Base-by-base conservation (phyloP, 2,888 invertebrate species). In the Ennomos fuscantarius region DNA sequence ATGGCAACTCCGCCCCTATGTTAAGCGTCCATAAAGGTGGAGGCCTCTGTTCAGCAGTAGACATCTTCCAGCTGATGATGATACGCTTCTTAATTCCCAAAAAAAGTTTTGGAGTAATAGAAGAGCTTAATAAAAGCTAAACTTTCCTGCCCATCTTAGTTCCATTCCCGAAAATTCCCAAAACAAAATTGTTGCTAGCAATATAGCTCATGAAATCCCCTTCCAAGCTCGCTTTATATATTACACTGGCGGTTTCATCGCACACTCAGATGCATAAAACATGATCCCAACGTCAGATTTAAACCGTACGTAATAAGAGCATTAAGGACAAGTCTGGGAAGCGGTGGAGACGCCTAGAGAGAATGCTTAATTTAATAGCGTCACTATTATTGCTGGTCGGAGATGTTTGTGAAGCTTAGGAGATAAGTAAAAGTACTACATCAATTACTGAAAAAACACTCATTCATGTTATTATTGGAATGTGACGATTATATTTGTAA, bases 271-370 rank as follows among this genome's bases (percentile, higher is more conserved):
- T 91, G 90, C 90, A 91, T 91, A 89, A 91, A 89, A 90, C 91
- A 90, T 91, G 91, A 90, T 86, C 84, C 82, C 78, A 71, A 76
- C 88, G 87, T 89, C 88, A 89, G 91, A 90, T 90, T 90, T 90
- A 90, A 91, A 88, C 89, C 86, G 84, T 82, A 83, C 81, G 89
- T 89, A 90, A 91, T 91, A 91, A 90, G 87, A 89, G 81, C 86
- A 90, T 89, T 87, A 87, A 73, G 79, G 79, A 74, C 76, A 79
- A 65, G 76, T 76, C 76, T 76, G 74, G 73, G 70, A 78, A 74
- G 74, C 76, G 77, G 68, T 65, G 68, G 73, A 75, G 74, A 76
- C 73, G 75, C 67, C 70, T 53, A 56, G 65, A 68, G 69, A 55
- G 64, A 69, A 72, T 69, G 74, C 75, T 76, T 72, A 68, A 73